Conservation (phyloP, 2,888 invertebrate species). For the Phorcus lineatus region DNA sequence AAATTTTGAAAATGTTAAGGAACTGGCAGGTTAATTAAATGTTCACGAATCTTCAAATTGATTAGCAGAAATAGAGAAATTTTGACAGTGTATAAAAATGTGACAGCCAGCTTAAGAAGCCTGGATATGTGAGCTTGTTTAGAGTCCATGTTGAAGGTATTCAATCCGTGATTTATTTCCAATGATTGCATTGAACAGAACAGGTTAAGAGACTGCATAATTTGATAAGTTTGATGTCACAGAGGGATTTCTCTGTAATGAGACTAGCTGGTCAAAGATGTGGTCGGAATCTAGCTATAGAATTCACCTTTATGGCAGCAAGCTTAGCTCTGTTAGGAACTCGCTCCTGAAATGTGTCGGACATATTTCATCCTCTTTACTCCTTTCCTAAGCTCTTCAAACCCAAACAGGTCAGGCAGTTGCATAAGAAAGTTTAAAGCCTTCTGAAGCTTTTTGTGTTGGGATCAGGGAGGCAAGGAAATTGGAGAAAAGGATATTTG, state of each 20-base stretch:
- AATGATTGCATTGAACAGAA: background rate
- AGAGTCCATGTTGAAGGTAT: too few species aligned
- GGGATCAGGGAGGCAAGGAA: conserved; percentile 4
- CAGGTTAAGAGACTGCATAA: conserved; percentile 7
- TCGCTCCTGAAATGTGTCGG: background rate
- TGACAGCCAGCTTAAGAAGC: too few species aligned
- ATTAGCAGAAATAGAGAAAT: too few species aligned
- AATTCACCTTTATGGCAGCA: background rate
- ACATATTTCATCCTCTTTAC: conserved; percentile 23
- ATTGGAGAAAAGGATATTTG: conserved; percentile 19
- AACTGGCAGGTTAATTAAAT: too few species aligned
- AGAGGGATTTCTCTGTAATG: background rate
- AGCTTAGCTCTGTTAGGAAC: background rate
- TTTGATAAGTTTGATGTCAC: background rate
- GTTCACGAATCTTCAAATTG: too few species aligned
- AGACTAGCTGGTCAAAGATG: background rate
- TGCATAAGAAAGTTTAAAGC: conserved; percentile 17
- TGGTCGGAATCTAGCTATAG: too few species aligned
- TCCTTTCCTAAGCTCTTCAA: background rate
- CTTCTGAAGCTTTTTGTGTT: background rate
- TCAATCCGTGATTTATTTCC: background rate
- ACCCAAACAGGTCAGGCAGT: conserved; percentile 11
- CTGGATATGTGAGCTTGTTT: too few species aligned
- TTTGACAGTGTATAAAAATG: too few species aligned
- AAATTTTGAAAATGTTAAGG: too few species aligned